These are phyloP conservation scores for Ptycholaimellus sp. DNA, from an alignment of 2,888 invertebrate genomes.

Conservation along the genomic window DNA sequence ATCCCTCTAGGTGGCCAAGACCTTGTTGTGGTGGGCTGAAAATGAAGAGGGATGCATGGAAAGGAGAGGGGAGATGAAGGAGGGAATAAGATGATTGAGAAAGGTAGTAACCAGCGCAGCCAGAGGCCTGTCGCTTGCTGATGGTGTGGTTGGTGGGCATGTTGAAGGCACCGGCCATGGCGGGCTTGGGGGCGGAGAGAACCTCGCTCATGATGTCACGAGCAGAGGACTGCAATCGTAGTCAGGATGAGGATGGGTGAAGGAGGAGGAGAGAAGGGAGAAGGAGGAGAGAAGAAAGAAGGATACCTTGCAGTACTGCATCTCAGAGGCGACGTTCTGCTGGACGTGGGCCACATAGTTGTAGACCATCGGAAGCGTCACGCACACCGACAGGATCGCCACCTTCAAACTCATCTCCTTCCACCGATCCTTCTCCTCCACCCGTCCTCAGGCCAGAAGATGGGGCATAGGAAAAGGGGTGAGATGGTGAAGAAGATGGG, in stretches of 20 bases:
- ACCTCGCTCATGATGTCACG: constrained; percentile 24
- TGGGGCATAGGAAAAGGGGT: no score
- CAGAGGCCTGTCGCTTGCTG: constrained; percentile 9
- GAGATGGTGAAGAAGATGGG: no score
- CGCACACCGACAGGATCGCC: constrained; percentile 21
- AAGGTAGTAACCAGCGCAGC: constrained; percentile 6
- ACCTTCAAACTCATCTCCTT: no score
- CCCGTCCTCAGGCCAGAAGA: no score
- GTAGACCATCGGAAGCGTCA: constrained; percentile 24
- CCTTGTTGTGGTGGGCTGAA: no score
- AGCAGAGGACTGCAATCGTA: constrained; percentile 12
- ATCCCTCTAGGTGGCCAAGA: no score
- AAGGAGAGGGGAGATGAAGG: no score
- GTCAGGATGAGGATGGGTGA: background rate
- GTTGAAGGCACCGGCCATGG: constrained; percentile 8
- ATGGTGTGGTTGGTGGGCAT: constrained; percentile 8
- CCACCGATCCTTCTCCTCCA: no score
- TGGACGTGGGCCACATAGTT: constrained; percentile 24
- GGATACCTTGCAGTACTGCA: constrained; percentile 24
- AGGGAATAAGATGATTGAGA: no score
- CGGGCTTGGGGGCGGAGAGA: constrained; percentile 15
- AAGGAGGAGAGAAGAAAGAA: background rate
- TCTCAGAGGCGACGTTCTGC: constrained; percentile 19
- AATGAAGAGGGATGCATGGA: no score
- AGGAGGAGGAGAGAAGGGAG: background rate